Base-by-base conservation (phyloP, 2,888 invertebrate genomes). In the Eucriotettix oculatus region DNA sequence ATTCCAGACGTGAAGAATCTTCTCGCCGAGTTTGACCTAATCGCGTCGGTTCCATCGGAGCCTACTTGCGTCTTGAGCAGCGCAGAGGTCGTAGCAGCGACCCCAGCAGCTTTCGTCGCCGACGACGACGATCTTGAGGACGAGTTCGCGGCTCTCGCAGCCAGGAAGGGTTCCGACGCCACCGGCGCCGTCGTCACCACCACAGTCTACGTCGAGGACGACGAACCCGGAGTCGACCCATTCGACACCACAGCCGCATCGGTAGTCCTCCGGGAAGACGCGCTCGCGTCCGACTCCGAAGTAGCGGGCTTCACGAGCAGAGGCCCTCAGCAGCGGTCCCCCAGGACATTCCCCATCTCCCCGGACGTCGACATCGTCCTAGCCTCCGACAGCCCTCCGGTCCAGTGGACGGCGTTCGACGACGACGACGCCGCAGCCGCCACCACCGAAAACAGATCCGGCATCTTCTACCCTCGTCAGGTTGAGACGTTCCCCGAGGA, bases 121-220 rank as follows among this genome's bases (percentile, higher is more conserved):
- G 62, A 59, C 10, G 56, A 68, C 10, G 60, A 57, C 66, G 82
- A 83, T 65, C 82, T 85, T 67, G 81, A 86, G 68, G 85, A 87
- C 68, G 89, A 89, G 73, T 89, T 90, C 71, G 84, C 86, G 43
- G 79, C 82, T 68, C 71, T 89, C 76, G 89, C 89, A 7, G 29
- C 16, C 81, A 83, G n/a, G 86, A 88, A 73, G 88, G 40, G 75
- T 87, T 66, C 76, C 76, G 3, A 84, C 83, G 69, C 72, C 76
- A 62, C 60, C 54, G 66, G 63, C 12, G 60, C 65, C 1, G 58
- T 63, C 2, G 66, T 65, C 14, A 48, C 48, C 48, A 52, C 52
- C 52, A 12, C 52, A 52, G 54, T 16, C 48, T 48, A 9, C 48
- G 48, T 48, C 48, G 14, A 12, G 48, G 48, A 12, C 40, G 67